Evolutionary conservation across 2,888 invertebrate genomes (phyloP).

Genomic region (Yponomeuta sedellus): DNA sequence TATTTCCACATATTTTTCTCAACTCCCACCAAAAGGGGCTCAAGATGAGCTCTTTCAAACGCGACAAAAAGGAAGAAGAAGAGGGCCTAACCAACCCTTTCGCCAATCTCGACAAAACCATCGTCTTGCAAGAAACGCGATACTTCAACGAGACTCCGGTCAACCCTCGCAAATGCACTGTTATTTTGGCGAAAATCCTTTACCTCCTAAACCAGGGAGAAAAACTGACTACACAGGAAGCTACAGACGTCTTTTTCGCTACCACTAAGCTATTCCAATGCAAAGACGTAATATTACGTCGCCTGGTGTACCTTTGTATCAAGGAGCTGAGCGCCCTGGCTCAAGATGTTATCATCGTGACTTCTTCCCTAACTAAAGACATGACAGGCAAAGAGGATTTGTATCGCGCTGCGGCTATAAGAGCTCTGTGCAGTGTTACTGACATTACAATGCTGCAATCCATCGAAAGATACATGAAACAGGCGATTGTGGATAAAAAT

Average conservation of each 20-base stretch:
- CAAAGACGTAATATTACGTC: conserved; percentile 93
- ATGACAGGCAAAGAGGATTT: conserved; percentile 98
- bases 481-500: conserved; percentile 98
- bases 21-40: conserved; percentile 53
- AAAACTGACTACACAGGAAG: conserved; percentile 92
- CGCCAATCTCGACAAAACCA: conserved; percentile 95
- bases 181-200: conserved; percentile 96
- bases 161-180: conserved; percentile 96
- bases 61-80: conserved; percentile 97
- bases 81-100: conserved; percentile 94
- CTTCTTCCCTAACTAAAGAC: conserved; percentile 96
- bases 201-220: conserved; percentile 98
- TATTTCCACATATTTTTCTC: conserved; percentile 57
- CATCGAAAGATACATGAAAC: conserved; percentile 99
- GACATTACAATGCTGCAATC: conserved; percentile 96
- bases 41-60: conserved; percentile 87
- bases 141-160: conserved; percentile 99
- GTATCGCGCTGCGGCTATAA: conserved; percentile 94
- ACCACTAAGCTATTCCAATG: conserved; percentile 99
- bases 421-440: conserved; percentile 97
- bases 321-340: conserved; percentile 96
- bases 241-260: conserved; percentile 99
- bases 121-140: conserved; percentile 97
- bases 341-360: conserved; percentile 99
- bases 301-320: conserved; percentile 97